phyloP scores from a whole-genome alignment of 2,113 vertebrate genomes.

The Corynorhinus townsendii region DNA sequence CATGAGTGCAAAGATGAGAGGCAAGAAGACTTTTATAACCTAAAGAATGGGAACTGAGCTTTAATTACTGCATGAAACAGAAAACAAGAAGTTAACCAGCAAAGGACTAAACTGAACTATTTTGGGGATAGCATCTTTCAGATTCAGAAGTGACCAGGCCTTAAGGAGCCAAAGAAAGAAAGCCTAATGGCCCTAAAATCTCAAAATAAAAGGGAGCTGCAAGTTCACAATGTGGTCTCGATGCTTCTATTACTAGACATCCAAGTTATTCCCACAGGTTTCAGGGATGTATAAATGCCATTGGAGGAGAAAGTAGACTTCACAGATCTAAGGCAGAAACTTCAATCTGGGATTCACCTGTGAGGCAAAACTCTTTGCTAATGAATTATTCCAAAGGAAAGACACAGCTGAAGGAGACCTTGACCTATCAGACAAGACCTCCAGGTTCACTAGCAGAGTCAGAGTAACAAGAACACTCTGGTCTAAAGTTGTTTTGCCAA shows the following conservation, averaged over 20 bases:
- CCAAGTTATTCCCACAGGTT: conserved; percentile 41
- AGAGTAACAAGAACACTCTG: conserved; percentile 69
- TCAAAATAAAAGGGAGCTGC: background rate
- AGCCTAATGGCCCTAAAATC: conserved; percentile 41
- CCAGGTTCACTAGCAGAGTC: conserved; percentile 61
- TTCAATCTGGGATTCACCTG: conserved; percentile 76
- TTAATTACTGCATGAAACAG: background rate
- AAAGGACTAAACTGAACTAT: background rate
- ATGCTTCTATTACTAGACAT: conserved; percentile 36
- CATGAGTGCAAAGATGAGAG: background rate
- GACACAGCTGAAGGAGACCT: conserved; percentile 67
- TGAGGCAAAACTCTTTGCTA: conserved; percentile 70
- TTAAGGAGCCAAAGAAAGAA: conserved; percentile 32
- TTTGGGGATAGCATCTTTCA: conserved; percentile 43
- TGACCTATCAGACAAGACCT: conserved; percentile 63
- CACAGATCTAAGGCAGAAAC: conserved; percentile 69
- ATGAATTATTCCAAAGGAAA: conserved; percentile 80
- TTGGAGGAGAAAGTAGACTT: conserved; percentile 70
- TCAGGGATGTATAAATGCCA: background rate
- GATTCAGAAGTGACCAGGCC: background rate
- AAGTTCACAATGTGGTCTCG: background rate
- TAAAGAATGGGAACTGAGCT: background rate
- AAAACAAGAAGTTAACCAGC: conserved; percentile 27
- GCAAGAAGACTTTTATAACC: background rate
- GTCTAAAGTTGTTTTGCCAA: conserved; percentile 64